Evolutionary conservation across 2,888 invertebrate genomes (phyloP), one percentile per base, ranked within the genome.

Genomic region (Euclidia mi): DNA sequence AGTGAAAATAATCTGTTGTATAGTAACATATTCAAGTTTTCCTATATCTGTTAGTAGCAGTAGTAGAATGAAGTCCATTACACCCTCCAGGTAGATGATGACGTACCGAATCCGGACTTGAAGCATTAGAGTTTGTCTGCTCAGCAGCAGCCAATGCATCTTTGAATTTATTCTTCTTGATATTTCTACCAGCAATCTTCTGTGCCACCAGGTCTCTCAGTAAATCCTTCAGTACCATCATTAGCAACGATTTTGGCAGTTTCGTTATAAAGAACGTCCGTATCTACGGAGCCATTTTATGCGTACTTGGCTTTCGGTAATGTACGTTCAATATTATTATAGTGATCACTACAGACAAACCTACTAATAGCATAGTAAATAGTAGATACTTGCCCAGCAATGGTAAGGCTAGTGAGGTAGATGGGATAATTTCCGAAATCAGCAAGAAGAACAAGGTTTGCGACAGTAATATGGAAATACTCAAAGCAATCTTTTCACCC

Each of bases 401-500:
- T 0, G 98, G 98, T 58, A 98, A 91, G 0, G 98, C 98, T 47
- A 98, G 90, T 1, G 98, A 98, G 0, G 98, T 98, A 0, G 98
- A 98, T 2, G 98, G 98, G 87, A 98, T 99, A 80, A 98, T 98
- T 95, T 99, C 98, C 1, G 98, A 98, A 85, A 99, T 98, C 34
- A 99, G 96, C 76, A 98, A 95, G 92, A 99, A 98, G 92, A 98
- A 99, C 98, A 99, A 98, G 0, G 98, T 98, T 85, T 98, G 98
- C 0, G 98, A 98, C 6, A 99, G 95, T 0, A 99, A 95, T 78
- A 99, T 98, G 71, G 98, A 98, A 79, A 99, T 98, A 88, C 99
- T 99, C 35, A 99, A 95, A 0, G 99, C 99, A 59, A 99, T 99
- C 91, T 99, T 99, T 90, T 99, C 99, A 14, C 99, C 99, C 0